Conservation (phyloP, 2,888 invertebrate species). For the Epistrophella euchroma region DNA sequence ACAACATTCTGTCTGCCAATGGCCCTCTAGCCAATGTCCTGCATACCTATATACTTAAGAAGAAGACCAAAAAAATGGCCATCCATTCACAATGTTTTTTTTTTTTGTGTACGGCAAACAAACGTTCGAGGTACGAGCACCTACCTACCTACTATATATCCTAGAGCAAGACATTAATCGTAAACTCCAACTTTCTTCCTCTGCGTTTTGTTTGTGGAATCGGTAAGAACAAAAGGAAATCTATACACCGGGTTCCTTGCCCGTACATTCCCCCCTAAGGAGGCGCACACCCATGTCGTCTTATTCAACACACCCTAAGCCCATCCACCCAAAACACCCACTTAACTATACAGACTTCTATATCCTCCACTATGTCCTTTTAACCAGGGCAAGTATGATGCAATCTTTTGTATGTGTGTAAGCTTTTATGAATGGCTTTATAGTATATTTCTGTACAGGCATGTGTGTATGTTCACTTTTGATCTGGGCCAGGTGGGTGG, state of each 20-base stretch:
- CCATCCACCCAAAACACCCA: not conserved
- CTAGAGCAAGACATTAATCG: conserved; percentile 73
- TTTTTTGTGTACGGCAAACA: conserved; percentile 27
- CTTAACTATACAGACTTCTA: conserved; percentile 35
- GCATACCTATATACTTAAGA: conserved; percentile 68
- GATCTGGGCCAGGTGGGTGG: conserved; percentile 75
- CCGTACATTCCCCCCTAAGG: conserved; percentile 26
- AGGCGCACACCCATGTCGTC: conserved; percentile 28
- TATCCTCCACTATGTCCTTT: conserved; percentile 60
- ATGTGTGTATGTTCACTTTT: conserved; percentile 35
- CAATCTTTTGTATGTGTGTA: conserved; percentile 52
- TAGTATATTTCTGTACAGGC: not conserved
- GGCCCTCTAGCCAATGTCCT: conserved; percentile 75
- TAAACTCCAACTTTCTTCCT: conserved; percentile 45
- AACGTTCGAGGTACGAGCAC: not conserved
- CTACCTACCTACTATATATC: conserved; percentile 25
- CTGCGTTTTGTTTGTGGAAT: conserved; percentile 28
- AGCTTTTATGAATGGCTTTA: conserved; percentile 72
- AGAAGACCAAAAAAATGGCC: conserved; percentile 44
- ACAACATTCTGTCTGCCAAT: conserved; percentile 73
- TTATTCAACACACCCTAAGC: not conserved
- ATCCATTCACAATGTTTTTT: conserved; percentile 47
- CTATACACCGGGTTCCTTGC: conserved; percentile 56
- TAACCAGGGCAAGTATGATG: conserved; percentile 76
- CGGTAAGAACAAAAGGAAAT: conserved; percentile 61